Evolutionary conservation across 2,888 invertebrate species (phyloP), one percentile per base, ranked within the genome.

Genomic region (Cylloceria caligata): DNA sequence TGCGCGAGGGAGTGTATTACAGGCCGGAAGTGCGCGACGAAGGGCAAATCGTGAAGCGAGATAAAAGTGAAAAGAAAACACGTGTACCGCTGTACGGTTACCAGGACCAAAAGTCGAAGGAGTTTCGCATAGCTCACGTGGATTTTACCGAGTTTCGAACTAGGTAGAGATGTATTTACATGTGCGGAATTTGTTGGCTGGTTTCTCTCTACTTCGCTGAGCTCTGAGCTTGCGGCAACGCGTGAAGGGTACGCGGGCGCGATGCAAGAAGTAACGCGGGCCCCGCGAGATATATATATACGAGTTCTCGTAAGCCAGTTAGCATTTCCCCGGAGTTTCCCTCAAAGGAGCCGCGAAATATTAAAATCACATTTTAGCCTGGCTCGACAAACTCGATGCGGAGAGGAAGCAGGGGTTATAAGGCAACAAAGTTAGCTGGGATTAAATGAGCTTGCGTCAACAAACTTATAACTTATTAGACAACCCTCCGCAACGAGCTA

Each of bases 311-410:
- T 88, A 90, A 91, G 88, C 88, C 87, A 89, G 90, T 91, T 91
- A 91, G 89, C 87, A 87, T 88, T 86, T 88, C 86, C 86, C 88
- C 83, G 75, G 88, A 88, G 88, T 88, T 88, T 83, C 36, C 84
- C 84, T 89, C 90, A 88, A 90, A 90, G 90, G 89, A 87, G 88
- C 87, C 85, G 88, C 88, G 88, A 90, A 84, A 91, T 90, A 91
- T 91, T 90, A 90, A 91, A 91, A 91, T 91, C 90, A 88, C 88
- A 90, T 91, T 91, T 91, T 88, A 89, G 84, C 87, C 87, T 84
- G 83, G 86, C 86, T 87, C 87, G 83, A 85, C 86, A 86, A 83
- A 76, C 80, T 80, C 76, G 62, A 62, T 62, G 68, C 60, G 67
- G 64, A 39, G 55, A 24, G 67, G 78, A 52, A 75, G 73, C 24